Evolutionary conservation across 2,113 vertebrate genomes (phyloP), one percentile per base, ranked within the genome.

Genomic region (Hylia prasina): DNA sequence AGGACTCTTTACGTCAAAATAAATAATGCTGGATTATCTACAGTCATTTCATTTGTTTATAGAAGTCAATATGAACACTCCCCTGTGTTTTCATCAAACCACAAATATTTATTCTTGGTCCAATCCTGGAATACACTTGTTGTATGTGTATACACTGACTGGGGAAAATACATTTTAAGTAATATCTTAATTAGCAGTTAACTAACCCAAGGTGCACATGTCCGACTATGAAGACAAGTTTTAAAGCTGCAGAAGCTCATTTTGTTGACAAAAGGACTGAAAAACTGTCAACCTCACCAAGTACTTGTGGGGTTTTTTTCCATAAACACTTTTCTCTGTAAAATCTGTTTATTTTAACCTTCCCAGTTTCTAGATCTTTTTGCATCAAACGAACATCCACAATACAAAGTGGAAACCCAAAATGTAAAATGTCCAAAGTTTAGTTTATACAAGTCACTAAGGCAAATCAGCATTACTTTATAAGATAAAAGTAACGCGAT

Each of bases 11-110:
- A 91, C 0, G 0, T 89, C 53, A 91, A 95, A 78, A 87, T 96
- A 87, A 94, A 94, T 87, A 89, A 65, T 47, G 16, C 19, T 64
- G 42, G 50, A 61, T 93, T 85, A 87, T 57, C 40, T 82, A 28
- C 45, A 93, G 57, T 87, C 65, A 87, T 27, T 92, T 93, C 21
- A 61, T 10, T 53, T 79, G 65, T 96, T 94, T 96, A 90, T 78
- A 54, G 16, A 94, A 75, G 40, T 63, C 87, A 42, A 94, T 82
- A 87, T 0, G 5, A 82, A 66, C 16, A 50, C 51, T 73, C 50
- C 42, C 33, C 25, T 33, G 30, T 42, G 48, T 94, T 94, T 94
- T 87, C 66, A 69, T 72, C 66, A 94, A 82, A 39, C 19, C 33
- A 64, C 64, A 91, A 89, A 84, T 84, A 87, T 91, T 95, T 92